A percentile compares a stretch with the other conserved stretches of the same genome.
phyloP scores from a whole-genome alignment of 2,888 invertebrate species.

The Acrocera orbiculus region DNA sequence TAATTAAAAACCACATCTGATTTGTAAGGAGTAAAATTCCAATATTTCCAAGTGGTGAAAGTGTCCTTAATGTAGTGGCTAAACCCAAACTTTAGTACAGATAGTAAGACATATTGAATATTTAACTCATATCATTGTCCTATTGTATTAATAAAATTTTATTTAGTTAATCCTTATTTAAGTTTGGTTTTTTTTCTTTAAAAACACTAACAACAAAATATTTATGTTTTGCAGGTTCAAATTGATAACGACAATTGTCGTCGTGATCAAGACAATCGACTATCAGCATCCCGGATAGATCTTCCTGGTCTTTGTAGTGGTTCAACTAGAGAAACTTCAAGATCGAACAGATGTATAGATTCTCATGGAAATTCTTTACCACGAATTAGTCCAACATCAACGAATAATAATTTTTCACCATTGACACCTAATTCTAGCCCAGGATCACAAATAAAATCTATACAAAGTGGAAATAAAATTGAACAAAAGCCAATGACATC shows the following conservation, averaged over 20 bases:
- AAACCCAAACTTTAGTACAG: too few relatives aligned
- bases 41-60: too few relatives aligned
- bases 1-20: too few relatives aligned
- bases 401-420: slow-evolving; percentile 14
- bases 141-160: too few relatives aligned
- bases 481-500: too few relatives aligned
- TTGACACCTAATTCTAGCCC: slow-evolving; percentile 11
- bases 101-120: too few relatives aligned
- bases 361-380: slow-evolving; percentile 23
- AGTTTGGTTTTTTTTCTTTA: too few relatives aligned
- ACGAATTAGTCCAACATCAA: slow-evolving; percentile 17
- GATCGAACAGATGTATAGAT: slow-evolving; percentile 20
- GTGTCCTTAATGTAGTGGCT: too few relatives aligned
- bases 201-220: too few relatives aligned
- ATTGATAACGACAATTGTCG: slow-evolving; percentile 32
- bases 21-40: too few relatives aligned
- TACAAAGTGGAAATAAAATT: slow-evolving; percentile 12
- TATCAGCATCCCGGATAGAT: slow-evolving; percentile 24
- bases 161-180: too few relatives aligned
- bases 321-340: slow-evolving; percentile 14
- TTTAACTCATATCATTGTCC: too few relatives aligned
- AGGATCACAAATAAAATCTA: slow-evolving; percentile 11
- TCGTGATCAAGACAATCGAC: slow-evolving; percentile 26
- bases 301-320: slow-evolving; percentile 25
- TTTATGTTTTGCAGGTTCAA: slow-evolving; percentile 25